phyloP scores from a whole-genome alignment of 37 sponge, comb jelly and placozoan genomes.

The Amphimedon queenslandica region DNA sequence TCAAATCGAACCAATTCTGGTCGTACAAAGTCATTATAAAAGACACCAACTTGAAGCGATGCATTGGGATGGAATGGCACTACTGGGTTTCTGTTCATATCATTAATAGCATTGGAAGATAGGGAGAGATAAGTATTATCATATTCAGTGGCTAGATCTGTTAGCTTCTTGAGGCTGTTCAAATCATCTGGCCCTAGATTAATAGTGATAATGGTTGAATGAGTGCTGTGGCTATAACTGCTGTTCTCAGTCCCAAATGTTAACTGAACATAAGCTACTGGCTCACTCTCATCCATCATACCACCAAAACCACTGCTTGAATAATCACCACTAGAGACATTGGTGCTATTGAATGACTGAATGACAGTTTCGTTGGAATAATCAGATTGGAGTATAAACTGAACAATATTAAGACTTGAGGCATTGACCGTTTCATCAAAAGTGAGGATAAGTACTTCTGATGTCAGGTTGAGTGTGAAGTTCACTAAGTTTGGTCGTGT shows the following conservation, averaged over 20 bases:
- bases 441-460: slow-evolving; percentile 58
- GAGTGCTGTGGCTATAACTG: slow-evolving; percentile 34
- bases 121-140: slow-evolving; percentile 70
- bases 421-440: slow-evolving; percentile 87
- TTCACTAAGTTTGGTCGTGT: slow-evolving; percentile 53
- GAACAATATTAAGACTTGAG: slow-evolving; percentile 51
- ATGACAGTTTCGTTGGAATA: neutral
- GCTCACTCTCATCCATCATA: neutral
- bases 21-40: slow-evolving; percentile 53
- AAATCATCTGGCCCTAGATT: slow-evolving; percentile 73
- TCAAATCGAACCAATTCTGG: slow-evolving; percentile 72
- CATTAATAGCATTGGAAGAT: slow-evolving; percentile 33
- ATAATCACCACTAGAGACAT: neutral
- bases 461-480: slow-evolving; percentile 76
- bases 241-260: slow-evolving; percentile 51
- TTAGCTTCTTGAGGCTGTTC: slow-evolving; percentile 58
- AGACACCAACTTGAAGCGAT: slow-evolving; percentile 37
- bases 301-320: slow-evolving; percentile 23
- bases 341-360: neutral
- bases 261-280: slow-evolving; percentile 11
- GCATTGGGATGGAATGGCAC: slow-evolving; percentile 9
- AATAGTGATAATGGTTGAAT: slow-evolving; percentile 63
- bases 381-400: slow-evolving; percentile 50
- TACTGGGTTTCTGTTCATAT: slow-evolving; percentile 70
- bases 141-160: slow-evolving; percentile 39